These are phyloP conservation scores for Pao palembangensis DNA, from an alignment of 2,113 vertebrate species.

Conservation along the genomic window DNA sequence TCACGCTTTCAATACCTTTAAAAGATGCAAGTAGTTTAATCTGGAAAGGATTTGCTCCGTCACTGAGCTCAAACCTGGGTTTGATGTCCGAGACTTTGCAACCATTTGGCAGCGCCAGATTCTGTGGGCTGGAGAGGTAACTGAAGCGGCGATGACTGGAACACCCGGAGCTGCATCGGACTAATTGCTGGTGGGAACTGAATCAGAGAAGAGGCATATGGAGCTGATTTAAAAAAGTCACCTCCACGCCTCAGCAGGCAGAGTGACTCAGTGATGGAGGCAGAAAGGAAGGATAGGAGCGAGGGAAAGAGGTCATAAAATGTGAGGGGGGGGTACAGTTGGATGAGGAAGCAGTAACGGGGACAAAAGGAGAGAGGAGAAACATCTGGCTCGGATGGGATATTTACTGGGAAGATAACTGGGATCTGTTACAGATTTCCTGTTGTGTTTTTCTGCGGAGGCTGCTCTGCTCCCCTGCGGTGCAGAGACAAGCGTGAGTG, in stretches of 20 bases:
- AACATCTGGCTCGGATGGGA: slow-evolving; percentile 64
- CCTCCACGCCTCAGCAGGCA: slow-evolving; percentile 39
- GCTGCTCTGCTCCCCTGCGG: slow-evolving; percentile 57
- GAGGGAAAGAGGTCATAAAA: slow-evolving; percentile 12
- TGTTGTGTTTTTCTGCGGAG: slow-evolving; percentile 58
- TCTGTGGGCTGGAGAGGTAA: slow-evolving; percentile 26
- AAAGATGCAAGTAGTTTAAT: neutral
- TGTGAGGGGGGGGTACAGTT: neutral
- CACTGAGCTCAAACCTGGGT: neutral
- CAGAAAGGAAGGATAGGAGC: slow-evolving; percentile 4
- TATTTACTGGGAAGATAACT: slow-evolving; percentile 53
- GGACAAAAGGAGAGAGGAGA: slow-evolving; percentile 37
- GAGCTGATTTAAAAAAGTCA: slow-evolving; percentile 57
- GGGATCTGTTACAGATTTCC: slow-evolving; percentile 58
- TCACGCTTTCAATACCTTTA: neutral
- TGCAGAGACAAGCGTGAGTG: slow-evolving; percentile 56
- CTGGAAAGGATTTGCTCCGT: neutral
- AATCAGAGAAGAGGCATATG: slow-evolving; percentile 47
- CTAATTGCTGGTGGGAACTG: slow-evolving; percentile 36
- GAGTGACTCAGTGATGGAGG: slow-evolving; percentile 36
- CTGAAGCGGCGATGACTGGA: slow-evolving; percentile 16
- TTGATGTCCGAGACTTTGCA: slow-evolving; percentile 4
- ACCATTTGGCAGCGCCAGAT: slow-evolving; percentile 8
- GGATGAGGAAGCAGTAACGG: neutral
- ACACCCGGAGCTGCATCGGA: slow-evolving; percentile 35